These are phyloP conservation scores for Holothuria scabra DNA, from an alignment of 53 echinoderm and acorn worm species.

Conservation along the genomic window DNA sequence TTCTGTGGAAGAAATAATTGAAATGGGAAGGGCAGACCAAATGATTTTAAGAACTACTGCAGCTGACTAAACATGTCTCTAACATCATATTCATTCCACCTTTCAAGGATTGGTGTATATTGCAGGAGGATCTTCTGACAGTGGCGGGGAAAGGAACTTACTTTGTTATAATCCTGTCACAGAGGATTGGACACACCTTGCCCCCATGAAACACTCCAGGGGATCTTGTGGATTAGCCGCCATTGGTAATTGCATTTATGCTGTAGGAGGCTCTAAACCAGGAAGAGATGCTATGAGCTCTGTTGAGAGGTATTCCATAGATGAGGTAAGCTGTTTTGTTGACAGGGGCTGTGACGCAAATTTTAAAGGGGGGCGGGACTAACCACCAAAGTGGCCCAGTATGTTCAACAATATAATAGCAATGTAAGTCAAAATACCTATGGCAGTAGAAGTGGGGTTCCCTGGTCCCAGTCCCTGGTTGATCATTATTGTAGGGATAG, in stretches of 20 bases:
- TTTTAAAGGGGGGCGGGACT: too few relatives aligned
- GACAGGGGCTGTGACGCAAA: too few relatives aligned
- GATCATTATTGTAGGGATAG: too few relatives aligned
- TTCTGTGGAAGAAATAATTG: too few relatives aligned
- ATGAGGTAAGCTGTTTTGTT: conserved; percentile 60
- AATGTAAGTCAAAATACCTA: too few relatives aligned
- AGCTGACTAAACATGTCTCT: too few relatives aligned
- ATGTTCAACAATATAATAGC: too few relatives aligned
- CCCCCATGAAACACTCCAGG: conserved; percentile 83
- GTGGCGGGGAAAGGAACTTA: conserved; percentile 70
- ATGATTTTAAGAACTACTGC: too few relatives aligned
- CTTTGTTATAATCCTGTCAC: conserved; percentile 93
- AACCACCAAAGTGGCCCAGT: too few relatives aligned
- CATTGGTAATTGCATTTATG: conserved; percentile 79
- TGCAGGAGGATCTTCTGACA: conserved; percentile 82
- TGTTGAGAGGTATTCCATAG: conserved; percentile 83
- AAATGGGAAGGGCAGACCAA: too few relatives aligned
- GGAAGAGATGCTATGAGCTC: conserved; percentile 75
- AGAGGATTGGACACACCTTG: conserved; percentile 81
- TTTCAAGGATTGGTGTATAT: conserved; percentile 82
- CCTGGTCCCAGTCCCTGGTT: too few relatives aligned
- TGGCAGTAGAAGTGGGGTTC: too few relatives aligned
- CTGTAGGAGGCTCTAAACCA: conserved; percentile 83
- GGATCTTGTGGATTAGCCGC: conserved; percentile 74
- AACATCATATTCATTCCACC: not conserved